Percentiles rank a stretch among this genome's conserved stretches.
Conservation (phyloP, 2,888 invertebrate genomes). For the Monopis laevigella region DNA sequence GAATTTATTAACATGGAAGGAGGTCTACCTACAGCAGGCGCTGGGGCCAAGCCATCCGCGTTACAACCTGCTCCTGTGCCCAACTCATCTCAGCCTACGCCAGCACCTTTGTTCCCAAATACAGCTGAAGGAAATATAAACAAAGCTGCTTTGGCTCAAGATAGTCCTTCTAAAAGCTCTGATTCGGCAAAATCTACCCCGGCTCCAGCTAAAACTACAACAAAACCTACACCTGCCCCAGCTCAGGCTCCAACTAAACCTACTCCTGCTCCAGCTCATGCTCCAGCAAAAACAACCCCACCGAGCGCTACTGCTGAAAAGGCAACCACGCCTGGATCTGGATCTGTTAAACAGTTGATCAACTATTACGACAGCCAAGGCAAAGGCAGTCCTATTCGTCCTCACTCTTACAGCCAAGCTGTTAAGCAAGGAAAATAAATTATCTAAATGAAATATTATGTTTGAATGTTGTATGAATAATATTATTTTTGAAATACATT, state of each 20-base stretch:
- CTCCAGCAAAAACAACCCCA: constrained; percentile 14
- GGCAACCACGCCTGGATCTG: constrained; percentile 45
- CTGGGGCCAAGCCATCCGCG: too few relatives aligned
- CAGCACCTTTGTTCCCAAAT: too few relatives aligned
- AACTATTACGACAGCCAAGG: constrained; percentile 53
- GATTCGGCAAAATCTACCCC: too few relatives aligned
- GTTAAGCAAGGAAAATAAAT: constrained; percentile 47
- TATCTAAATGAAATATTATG: background rate
- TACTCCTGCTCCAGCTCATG: constrained; percentile 9
- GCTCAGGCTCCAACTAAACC: background rate
- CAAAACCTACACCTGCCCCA: background rate
- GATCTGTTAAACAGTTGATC: constrained; percentile 46
- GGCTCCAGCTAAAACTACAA: background rate
- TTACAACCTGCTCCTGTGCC: background rate
- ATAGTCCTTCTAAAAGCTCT: too few relatives aligned
- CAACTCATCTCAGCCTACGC: background rate
- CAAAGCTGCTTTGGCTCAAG: too few relatives aligned
- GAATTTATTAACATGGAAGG: constrained; percentile 59
- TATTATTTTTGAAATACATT: background rate
- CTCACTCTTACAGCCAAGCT: constrained; percentile 53
- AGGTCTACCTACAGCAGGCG: constrained; percentile 23
- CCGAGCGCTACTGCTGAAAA: background rate
- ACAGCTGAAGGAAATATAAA: too few relatives aligned
- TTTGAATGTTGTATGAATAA: background rate
- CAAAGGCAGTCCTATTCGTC: constrained; percentile 47